Evolutionary conservation across 2,888 invertebrate species (phyloP).

Genomic region (Synergus umbraculus): DNA sequence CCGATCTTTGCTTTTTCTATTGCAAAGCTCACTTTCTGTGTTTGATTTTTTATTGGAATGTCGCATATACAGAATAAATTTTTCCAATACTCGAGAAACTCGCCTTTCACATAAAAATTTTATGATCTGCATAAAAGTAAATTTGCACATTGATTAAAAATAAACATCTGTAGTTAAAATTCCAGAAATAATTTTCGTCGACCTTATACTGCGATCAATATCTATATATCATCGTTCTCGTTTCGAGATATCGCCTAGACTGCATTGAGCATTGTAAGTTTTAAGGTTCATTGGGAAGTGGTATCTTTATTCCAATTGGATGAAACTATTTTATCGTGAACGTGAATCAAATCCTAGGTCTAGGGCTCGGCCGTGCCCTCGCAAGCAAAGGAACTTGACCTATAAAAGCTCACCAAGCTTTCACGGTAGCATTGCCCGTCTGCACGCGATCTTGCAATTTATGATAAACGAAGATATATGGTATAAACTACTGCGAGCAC

Average conservation of each 20-base stretch:
- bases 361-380: conserved; percentile 43
- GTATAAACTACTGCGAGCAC: conserved; percentile 46
- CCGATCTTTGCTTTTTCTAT: no score
- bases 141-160: neutral
- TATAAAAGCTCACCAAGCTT: conserved; percentile 51
- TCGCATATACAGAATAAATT: neutral
- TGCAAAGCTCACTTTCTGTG: no score
- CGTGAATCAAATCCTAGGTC: conserved; percentile 41
- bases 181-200: neutral
- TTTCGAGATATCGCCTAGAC: conserved; percentile 34
- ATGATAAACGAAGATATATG: conserved; percentile 49
- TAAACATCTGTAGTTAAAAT: neutral
- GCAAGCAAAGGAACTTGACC: conserved; percentile 54
- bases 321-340: conserved; percentile 32
- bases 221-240: conserved; percentile 12
- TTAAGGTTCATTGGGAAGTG: neutral
- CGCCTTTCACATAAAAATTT: neutral
- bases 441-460: conserved; percentile 54
- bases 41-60: no score
- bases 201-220: neutral
- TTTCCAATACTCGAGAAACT: neutral
- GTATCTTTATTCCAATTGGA: conserved; percentile 19
- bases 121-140: neutral
- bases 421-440: conserved; percentile 53
- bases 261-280: conserved; percentile 15